phyloP scores from a whole-genome alignment of 1,140 invertebrate genomes.

The Paramacrobiotus metropolitanus region DNA sequence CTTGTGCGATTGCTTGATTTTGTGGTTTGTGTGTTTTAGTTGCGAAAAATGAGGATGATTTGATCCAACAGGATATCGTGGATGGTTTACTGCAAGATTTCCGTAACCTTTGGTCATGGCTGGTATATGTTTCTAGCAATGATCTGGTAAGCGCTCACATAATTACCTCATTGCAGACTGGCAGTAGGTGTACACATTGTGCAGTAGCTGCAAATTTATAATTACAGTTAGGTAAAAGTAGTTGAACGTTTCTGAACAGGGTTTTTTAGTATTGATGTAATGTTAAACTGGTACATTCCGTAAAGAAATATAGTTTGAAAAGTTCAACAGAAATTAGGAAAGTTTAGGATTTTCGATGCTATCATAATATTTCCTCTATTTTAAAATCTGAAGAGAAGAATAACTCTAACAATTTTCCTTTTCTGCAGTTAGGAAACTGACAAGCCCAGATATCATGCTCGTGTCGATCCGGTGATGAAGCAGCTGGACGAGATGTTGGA shows the following conservation, averaged over 20 bases:
- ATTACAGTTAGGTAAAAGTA: no score
- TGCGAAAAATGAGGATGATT: neutral
- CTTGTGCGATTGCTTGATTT: neutral
- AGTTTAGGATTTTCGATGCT: no score
- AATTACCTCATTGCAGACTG: no score
- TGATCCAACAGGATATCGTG: neutral
- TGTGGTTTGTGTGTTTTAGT: neutral
- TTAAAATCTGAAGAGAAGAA: no score
- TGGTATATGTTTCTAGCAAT: neutral
- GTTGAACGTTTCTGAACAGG: no score
- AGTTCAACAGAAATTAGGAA: no score
- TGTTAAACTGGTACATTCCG: no score
- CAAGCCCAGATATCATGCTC: neutral
- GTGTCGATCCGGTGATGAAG: neutral
- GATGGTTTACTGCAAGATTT: neutral
- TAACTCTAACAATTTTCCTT: no score
- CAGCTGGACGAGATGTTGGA: neutral
- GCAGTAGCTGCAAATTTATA: no score
- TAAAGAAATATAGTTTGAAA: no score
- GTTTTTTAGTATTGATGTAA: neutral
- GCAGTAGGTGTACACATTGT: no score
- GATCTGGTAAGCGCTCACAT: neutral
- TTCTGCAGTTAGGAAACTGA: neutral
- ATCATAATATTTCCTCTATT: no score
- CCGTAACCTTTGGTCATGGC: neutral